Evolutionary conservation across 1,140 invertebrate species (phyloP).

Genomic region (Ips nitidus): DNA sequence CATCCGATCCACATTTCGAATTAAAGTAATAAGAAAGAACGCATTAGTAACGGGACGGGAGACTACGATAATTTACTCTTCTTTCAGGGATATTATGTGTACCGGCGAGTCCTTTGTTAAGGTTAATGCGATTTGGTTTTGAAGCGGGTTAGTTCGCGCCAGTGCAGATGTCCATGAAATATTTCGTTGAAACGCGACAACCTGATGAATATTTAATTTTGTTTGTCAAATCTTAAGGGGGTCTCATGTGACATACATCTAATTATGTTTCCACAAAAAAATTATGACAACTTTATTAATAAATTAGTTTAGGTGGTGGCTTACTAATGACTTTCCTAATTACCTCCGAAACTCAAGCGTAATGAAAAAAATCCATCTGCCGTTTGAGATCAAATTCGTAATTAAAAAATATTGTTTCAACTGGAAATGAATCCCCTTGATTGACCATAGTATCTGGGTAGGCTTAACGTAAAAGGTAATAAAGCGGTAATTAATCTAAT

Average conservation of each 20-base stretch:
- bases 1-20: conserved; percentile 21
- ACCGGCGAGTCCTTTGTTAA: conserved; percentile 5
- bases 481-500: conserved; percentile 35
- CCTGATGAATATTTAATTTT: too few species aligned
- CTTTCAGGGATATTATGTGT: conserved; percentile 19
- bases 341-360: conserved; percentile 18
- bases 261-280: too few species aligned
- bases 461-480: conserved; percentile 36
- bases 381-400: conserved; percentile 28
- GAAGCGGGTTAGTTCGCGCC: not conserved
- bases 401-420: conserved; percentile 35
- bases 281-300: too few species aligned
- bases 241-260: too few species aligned
- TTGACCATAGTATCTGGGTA: conserved; percentile 29
- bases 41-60: conserved; percentile 25
- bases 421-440: conserved; percentile 28
- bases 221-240: too few species aligned
- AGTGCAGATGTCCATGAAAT: not conserved
- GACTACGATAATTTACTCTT: conserved; percentile 25
- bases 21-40: conserved; percentile 28
- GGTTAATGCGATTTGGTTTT: conserved; percentile 8
- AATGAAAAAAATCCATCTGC: conserved; percentile 31
- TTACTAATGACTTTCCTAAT: conserved; percentile 24
- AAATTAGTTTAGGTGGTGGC: not conserved
- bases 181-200: not conserved